Conservation (phyloP, 2,797 vertebrate genomes). For the Rhabdomys pumilio region DNA sequence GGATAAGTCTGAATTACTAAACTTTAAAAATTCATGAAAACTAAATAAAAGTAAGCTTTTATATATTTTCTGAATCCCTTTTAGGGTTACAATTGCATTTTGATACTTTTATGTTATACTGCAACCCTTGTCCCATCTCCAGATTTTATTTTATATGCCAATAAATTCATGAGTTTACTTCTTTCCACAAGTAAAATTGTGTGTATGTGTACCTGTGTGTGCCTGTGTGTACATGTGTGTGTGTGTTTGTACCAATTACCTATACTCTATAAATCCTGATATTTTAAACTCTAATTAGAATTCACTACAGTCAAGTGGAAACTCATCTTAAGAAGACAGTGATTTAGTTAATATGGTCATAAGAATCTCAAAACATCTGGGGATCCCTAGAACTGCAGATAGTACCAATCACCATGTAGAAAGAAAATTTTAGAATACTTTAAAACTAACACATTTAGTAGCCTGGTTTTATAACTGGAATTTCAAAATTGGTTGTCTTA, state of each 20-base stretch:
- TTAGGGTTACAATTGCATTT: background rate
- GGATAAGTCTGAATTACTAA: background rate
- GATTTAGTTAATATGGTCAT: background rate
- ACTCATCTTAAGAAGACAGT: background rate
- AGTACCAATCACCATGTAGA: background rate
- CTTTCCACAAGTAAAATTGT: background rate
- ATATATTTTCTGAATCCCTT: background rate
- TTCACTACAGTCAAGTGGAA: background rate
- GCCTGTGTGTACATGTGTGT: background rate
- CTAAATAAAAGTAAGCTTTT: background rate
- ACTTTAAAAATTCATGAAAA: conserved; percentile 20
- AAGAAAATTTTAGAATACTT: background rate
- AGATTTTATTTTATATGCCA: background rate
- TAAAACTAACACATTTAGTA: background rate
- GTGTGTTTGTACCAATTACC: background rate
- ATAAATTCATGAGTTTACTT: background rate
- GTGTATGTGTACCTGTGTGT: background rate
- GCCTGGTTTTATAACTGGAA: background rate
- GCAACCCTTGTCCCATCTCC: background rate
- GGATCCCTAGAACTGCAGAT: background rate
- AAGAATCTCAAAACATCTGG: accelerated
- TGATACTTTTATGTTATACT: background rate
- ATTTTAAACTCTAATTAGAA: background rate
- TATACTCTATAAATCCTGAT: background rate
- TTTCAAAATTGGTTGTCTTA: background rate